Evolutionary conservation across 2,888 invertebrate species (phyloP).

Genomic region (Polyommatus iphigenia): DNA sequence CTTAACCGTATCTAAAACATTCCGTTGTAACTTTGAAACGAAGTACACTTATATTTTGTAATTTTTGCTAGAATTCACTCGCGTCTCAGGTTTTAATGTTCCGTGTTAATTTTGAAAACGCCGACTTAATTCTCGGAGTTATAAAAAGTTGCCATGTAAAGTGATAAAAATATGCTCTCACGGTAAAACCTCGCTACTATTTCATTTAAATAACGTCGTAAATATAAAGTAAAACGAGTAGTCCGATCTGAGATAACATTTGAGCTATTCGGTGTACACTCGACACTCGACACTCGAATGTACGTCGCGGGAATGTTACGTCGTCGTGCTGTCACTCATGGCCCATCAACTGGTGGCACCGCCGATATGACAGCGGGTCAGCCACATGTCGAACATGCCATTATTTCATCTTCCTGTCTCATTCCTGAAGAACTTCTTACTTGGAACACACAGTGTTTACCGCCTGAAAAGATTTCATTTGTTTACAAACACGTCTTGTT

Average conservation of each 20-base stretch:
- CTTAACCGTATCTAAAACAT: slow-evolving; percentile 65
- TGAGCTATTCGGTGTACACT: slow-evolving; percentile 61
- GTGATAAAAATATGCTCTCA: slow-evolving; percentile 40
- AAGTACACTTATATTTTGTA: slow-evolving; percentile 45
- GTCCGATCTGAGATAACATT: slow-evolving; percentile 66
- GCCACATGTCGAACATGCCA: slow-evolving; percentile 72
- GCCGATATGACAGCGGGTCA: slow-evolving; percentile 76
- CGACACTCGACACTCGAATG: slow-evolving; percentile 68
- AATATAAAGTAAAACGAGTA: slow-evolving; percentile 64
- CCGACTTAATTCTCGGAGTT: slow-evolving; percentile 1
- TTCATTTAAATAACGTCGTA: slow-evolving; percentile 62
- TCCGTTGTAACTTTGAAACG: slow-evolving; percentile 62
- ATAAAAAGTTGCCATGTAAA: slow-evolving; percentile 29
- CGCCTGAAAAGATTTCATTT: slow-evolving; percentile 44
- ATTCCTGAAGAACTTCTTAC: slow-evolving; percentile 61
- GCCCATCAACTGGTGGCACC: slow-evolving; percentile 78
- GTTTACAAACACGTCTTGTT: slow-evolving; percentile 34
- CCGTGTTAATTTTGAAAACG: slow-evolving; percentile 36
- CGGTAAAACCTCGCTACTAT: slow-evolving; percentile 70
- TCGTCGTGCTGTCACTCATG: slow-evolving; percentile 75
- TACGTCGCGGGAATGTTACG: slow-evolving; percentile 75
- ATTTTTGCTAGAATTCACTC: slow-evolving; percentile 35
- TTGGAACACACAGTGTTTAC: slow-evolving; percentile 70
- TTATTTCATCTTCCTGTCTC: slow-evolving; percentile 72
- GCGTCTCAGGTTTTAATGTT: slow-evolving; percentile 17